Percentiles rank a stretch among this genome's conserved stretches.
These are phyloP conservation scores for Physeter macrocephalus DNA, from an alignment of 2,113 vertebrate genomes.

Conservation along the genomic window DNA sequence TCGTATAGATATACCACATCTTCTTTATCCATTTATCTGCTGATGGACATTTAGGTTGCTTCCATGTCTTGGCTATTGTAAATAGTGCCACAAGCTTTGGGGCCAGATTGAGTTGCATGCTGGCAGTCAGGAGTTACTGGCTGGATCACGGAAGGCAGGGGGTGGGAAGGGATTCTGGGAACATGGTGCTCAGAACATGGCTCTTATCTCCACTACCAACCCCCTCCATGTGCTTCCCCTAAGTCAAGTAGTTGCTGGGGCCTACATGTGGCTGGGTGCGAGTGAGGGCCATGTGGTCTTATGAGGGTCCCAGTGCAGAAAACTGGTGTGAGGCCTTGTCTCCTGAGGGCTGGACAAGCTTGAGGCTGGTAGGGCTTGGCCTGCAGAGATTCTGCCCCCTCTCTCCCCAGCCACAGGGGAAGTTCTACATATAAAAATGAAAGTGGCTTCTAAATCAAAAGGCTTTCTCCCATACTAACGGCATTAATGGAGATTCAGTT, in stretches of 20 bases:
- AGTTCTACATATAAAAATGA: not conserved
- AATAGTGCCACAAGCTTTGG: not conserved
- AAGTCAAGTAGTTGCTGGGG: not conserved
- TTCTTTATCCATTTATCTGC: not conserved
- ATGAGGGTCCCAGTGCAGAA: not conserved
- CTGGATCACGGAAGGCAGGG: not conserved
- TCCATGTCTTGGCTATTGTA: not conserved
- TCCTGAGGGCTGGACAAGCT: too few relatives aligned
- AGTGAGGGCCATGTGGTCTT: not conserved
- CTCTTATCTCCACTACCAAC: not conserved
- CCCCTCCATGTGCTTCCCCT: not conserved
- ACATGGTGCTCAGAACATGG: not conserved
- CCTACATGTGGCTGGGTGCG: not conserved
- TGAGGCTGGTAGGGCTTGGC: not conserved
- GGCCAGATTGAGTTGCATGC: not conserved
- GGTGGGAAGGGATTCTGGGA: not conserved
- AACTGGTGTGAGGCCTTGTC: not conserved
- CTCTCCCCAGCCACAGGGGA: not conserved
- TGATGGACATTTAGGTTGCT: not conserved
- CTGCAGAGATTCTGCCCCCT: not conserved
- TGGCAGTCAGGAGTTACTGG: not conserved
- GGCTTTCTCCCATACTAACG: not conserved
- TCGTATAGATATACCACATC: not conserved
- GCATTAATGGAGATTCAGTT: not conserved
- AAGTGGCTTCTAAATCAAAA: not conserved